Conservation (phyloP, 2,797 vertebrate genomes). For the Manis crassicaudata region DNA sequence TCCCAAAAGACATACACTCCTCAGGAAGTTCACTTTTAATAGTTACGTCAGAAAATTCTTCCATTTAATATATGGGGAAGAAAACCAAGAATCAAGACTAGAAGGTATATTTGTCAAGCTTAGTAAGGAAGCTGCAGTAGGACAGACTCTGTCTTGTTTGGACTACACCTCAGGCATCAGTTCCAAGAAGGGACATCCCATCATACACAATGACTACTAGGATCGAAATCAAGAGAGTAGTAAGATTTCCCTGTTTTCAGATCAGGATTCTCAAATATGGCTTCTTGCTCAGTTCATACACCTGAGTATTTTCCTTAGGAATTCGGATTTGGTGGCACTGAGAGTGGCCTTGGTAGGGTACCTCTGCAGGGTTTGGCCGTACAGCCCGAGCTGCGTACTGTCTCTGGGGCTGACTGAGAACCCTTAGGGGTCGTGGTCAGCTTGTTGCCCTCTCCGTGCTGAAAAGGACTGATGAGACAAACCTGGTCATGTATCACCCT, state of each 20-base stretch:
- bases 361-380: accelerated
- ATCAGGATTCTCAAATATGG: not conserved
- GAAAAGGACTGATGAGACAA: not conserved
- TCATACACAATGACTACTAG: not conserved
- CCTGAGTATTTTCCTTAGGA: not conserved
- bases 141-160: not conserved
- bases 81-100: not conserved
- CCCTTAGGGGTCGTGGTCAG: not conserved
- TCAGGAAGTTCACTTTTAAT: constrained; percentile 18
- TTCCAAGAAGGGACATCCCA: not conserved
- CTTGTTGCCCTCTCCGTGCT: not conserved
- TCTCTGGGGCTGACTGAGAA: too few relatives aligned
- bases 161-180: not conserved
- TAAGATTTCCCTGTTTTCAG: not conserved
- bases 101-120: not conserved
- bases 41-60: not conserved
- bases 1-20: not conserved
- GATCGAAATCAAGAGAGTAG: not conserved
- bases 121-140: not conserved
- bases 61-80: not conserved
- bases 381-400: not conserved
- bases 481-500: not conserved
- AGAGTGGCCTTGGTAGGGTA: accelerated
- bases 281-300: not conserved
- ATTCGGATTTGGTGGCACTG: not conserved